These are phyloP conservation scores for Sipha maydis DNA, from an alignment of 2,888 invertebrate genomes.

Conservation along the genomic window DNA sequence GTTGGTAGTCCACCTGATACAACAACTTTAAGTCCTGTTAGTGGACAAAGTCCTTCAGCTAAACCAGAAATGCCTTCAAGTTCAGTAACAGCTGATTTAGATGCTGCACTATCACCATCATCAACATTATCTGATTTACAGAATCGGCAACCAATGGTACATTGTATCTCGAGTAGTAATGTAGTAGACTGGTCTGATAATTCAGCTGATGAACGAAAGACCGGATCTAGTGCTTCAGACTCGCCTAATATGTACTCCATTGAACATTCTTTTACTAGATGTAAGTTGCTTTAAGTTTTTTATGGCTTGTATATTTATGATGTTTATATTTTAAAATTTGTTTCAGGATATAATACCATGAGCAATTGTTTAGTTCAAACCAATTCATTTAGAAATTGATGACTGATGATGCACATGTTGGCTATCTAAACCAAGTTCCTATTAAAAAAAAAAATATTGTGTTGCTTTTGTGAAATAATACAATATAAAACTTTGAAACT, in stretches of 20 bases:
- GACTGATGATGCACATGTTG: slow-evolving; percentile 23
- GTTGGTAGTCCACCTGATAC: slow-evolving; percentile 83
- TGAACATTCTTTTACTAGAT: slow-evolving; percentile 58
- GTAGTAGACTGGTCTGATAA: slow-evolving; percentile 70
- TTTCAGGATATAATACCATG: slow-evolving; percentile 53
- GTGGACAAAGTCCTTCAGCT: slow-evolving; percentile 65
- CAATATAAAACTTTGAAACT: slow-evolving; percentile 21
- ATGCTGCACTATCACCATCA: slow-evolving; percentile 67
- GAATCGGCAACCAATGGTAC: slow-evolving; percentile 76
- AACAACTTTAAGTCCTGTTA: slow-evolving; percentile 82
- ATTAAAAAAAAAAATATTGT: slow-evolving; percentile 31
- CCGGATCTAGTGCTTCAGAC: slow-evolving; percentile 45
- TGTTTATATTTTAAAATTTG: background rate
- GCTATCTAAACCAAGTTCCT: slow-evolving; percentile 51
- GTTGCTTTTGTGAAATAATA: slow-evolving; percentile 11
- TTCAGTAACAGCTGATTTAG: slow-evolving; percentile 66
- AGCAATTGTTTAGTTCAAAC: background rate
- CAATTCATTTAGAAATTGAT: slow-evolving; percentile 9
- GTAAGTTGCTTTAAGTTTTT: slow-evolving; percentile 17
- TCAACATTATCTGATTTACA: slow-evolving; percentile 65
- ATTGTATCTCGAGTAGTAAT: slow-evolving; percentile 88
- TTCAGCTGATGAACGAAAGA: slow-evolving; percentile 55
- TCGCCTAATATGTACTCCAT: slow-evolving; percentile 56
- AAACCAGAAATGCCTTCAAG: slow-evolving; percentile 63
- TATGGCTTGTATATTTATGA: background rate